These are phyloP conservation scores for Smutsia temminckii DNA, from an alignment of 2,797 vertebrate species.

Conservation along the genomic window DNA sequence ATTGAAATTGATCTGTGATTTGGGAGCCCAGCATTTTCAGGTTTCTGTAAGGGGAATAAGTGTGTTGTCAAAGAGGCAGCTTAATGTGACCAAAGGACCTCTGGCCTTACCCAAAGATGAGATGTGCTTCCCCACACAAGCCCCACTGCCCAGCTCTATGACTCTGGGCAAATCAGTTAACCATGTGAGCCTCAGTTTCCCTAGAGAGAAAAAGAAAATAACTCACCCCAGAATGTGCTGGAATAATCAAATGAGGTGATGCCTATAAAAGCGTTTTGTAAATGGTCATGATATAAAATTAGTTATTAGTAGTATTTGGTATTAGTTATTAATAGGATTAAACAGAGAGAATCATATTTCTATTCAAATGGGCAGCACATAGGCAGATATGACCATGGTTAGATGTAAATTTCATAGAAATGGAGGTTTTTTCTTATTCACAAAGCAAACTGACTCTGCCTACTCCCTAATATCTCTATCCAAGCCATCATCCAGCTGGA, in stretches of 20 bases:
- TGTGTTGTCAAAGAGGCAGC: background rate
- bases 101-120: background rate
- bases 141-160: background rate
- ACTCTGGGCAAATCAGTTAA: background rate
- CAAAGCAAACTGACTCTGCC: background rate
- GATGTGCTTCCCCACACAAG: background rate
- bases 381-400: background rate
- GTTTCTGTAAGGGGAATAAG: background rate
- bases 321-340: background rate
- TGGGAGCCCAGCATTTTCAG: background rate
- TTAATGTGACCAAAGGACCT: background rate
- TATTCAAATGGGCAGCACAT: background rate
- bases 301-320: background rate
- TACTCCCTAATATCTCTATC: background rate
- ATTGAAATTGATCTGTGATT: background rate
- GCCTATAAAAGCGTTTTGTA: constrained; percentile 36
- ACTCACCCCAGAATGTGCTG: background rate
- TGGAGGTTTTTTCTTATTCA: background rate
- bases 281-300: background rate
- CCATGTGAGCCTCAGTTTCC: background rate
- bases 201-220: constrained; percentile 33
- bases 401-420: constrained; percentile 19
- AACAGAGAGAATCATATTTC: background rate
- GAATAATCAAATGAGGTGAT: constrained; percentile 36
- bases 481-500: background rate